Percentiles rank a stretch among this genome's conserved stretches.
These are phyloP conservation scores for Ditula angustiorana DNA, from an alignment of 2,888 invertebrate species.

Conservation along the genomic window DNA sequence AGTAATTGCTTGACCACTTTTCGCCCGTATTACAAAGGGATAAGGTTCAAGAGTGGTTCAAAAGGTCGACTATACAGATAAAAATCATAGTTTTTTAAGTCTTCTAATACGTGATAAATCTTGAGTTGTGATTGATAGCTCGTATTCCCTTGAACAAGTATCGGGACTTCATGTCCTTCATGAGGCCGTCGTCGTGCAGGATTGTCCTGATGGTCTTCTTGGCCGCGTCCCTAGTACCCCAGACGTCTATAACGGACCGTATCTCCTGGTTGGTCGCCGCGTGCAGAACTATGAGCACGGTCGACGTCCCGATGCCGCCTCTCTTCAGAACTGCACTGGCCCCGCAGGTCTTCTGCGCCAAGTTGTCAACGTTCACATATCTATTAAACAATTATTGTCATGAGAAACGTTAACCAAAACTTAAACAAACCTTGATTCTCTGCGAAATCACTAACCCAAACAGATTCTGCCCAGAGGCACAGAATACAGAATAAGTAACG, in stretches of 20 bases:
- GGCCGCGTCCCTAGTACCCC: slow-evolving; percentile 55
- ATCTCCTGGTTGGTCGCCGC: slow-evolving; percentile 69
- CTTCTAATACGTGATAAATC: slow-evolving; percentile 35
- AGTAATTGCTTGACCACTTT: too few relatives aligned
- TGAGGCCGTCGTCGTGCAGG: slow-evolving; percentile 31
- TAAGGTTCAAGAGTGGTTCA: too few relatives aligned
- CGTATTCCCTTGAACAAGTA: slow-evolving; percentile 58
- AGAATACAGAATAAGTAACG: too few relatives aligned
- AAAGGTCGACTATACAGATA: too few relatives aligned
- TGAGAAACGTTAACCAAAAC: too few relatives aligned
- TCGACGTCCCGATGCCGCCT: slow-evolving; percentile 64
- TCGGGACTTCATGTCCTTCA: slow-evolving; percentile 55
- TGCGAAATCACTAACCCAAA: too few relatives aligned
- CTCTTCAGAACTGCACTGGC: slow-evolving; percentile 63
- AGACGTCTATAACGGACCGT: slow-evolving; percentile 72
- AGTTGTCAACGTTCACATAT: slow-evolving; percentile 67
- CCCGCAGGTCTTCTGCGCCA: slow-evolving; percentile 70
- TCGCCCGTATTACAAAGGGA: too few relatives aligned
- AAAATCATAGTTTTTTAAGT: too few relatives aligned
- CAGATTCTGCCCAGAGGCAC: too few relatives aligned
- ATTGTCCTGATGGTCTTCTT: background rate
- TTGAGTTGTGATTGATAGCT: slow-evolving; percentile 63
- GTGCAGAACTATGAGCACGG: slow-evolving; percentile 67
- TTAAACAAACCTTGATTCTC: too few relatives aligned
- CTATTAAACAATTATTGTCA: background rate